Percentiles rank a stretch among this genome's conserved stretches.
These are phyloP conservation scores for Tribolium castaneum DNA, from an alignment of 1,140 invertebrate species.

Conservation along the genomic window DNA sequence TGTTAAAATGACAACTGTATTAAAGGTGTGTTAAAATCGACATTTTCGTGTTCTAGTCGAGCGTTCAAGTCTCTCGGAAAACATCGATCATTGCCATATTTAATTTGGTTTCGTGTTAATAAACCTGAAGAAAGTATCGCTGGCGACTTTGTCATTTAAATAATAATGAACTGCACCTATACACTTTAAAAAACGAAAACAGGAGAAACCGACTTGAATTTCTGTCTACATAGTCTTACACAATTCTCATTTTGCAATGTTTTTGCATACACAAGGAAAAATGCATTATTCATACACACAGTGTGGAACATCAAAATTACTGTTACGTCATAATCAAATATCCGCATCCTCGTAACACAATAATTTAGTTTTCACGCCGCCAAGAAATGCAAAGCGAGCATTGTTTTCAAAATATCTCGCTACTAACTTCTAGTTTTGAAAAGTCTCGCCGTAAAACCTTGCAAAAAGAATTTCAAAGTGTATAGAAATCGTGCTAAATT, in stretches of 20 bases:
- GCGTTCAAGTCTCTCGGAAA: neutral
- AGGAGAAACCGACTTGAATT: constrained; percentile 1
- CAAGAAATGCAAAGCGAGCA: neutral
- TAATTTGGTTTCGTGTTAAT: neutral
- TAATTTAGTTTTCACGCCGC: neutral
- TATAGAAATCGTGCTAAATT: constrained; percentile 14
- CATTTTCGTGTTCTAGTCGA: neutral
- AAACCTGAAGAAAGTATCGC: neutral
- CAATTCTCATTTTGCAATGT: constrained; percentile 19
- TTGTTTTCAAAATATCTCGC: neutral
- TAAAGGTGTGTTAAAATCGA: neutral
- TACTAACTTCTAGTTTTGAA: neutral
- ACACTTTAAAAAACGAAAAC: constrained; percentile 23
- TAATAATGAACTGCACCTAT: constrained; percentile 28
- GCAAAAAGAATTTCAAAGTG: neutral
- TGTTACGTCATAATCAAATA: neutral
- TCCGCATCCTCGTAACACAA: neutral
- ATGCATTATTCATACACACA: constrained; percentile 25
- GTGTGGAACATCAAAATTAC: neutral
- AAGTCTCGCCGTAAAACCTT: neutral
- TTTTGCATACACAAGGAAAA: constrained; percentile 14
- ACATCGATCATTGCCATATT: neutral
- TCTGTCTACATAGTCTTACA: neutral
- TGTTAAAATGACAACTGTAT: neutral
- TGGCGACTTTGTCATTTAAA: constrained; percentile 7